Percentiles rank a stretch among this genome's conserved stretches.
Evolutionary conservation across 2,113 vertebrate genomes (phyloP).

Genomic region (Procavia capensis): DNA sequence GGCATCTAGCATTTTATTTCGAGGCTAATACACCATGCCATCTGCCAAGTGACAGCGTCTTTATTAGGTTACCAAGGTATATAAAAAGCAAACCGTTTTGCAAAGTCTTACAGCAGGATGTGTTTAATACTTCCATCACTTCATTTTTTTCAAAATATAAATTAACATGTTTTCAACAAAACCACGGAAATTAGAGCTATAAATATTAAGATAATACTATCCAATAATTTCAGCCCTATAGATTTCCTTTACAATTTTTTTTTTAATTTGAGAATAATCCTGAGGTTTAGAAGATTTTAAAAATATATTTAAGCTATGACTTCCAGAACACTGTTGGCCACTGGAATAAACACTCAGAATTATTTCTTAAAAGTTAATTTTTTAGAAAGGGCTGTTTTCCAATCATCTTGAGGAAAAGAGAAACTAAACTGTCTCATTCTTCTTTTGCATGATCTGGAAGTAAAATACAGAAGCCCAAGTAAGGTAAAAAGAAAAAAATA

Average conservation of each 20-base stretch:
- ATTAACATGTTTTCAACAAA: slow-evolving; percentile 51
- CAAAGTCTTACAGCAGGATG: slow-evolving; percentile 53
- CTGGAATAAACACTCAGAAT: background rate
- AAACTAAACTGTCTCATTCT: slow-evolving; percentile 45
- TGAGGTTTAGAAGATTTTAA: background rate
- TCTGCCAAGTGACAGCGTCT: slow-evolving; percentile 67
- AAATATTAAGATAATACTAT: slow-evolving; percentile 46
- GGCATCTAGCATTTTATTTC: slow-evolving; percentile 70
- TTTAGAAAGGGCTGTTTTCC: background rate
- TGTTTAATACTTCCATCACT: slow-evolving; percentile 48
- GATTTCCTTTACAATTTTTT: slow-evolving; percentile 51
- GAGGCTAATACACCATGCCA: slow-evolving; percentile 66
- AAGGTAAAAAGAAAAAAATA: background rate
- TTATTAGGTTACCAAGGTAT: slow-evolving; percentile 74
- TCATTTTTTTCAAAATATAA: slow-evolving; percentile 57
- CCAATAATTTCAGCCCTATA: background rate
- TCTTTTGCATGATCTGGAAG: background rate
- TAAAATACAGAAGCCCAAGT: slow-evolving; percentile 31
- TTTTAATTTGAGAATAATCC: slow-evolving; percentile 29
- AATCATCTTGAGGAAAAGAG: slow-evolving; percentile 3
- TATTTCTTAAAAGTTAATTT: background rate
- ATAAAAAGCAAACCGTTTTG: slow-evolving; percentile 72
- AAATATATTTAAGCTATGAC: background rate
- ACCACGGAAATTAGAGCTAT: slow-evolving; percentile 52
- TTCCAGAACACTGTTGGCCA: background rate